Percentiles rank a stretch among this genome's conserved stretches.
phyloP scores from a whole-genome alignment of 2,888 invertebrate species.

The Xestia c-nigrum region DNA sequence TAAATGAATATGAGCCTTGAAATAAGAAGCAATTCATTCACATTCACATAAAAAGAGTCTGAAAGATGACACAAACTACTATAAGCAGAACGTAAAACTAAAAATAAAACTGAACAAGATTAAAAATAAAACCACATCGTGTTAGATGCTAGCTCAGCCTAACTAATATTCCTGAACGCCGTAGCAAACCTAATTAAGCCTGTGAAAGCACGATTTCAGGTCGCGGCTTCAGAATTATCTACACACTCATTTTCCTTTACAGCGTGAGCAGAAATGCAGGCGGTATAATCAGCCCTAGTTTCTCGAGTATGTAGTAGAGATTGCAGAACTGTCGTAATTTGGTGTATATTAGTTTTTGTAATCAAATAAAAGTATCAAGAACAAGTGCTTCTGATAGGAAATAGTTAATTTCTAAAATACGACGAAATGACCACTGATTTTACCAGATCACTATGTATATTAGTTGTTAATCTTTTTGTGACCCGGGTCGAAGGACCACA shows the following conservation, averaged over 20 bases:
- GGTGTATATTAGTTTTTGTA: slow-evolving; percentile 3
- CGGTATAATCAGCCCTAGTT: slow-evolving; percentile 25
- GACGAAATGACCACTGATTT: neutral
- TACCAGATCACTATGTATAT: neutral
- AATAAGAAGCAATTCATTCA: neutral
- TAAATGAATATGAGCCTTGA: neutral
- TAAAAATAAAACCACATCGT: slow-evolving; percentile 6
- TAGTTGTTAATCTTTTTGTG: neutral
- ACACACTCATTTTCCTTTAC: slow-evolving; percentile 43
- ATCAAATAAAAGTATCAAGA: neutral
- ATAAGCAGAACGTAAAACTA: neutral
- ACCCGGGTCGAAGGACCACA: neutral
- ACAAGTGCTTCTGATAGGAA: no score
- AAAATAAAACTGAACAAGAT: neutral
- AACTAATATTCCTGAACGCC: slow-evolving; percentile 39
- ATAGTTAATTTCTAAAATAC: neutral
- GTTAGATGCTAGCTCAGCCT: slow-evolving; percentile 18
- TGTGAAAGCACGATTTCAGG: slow-evolving; percentile 53
- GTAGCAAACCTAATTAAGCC: slow-evolving; percentile 58
- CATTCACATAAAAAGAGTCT: neutral
- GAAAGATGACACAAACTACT: neutral
- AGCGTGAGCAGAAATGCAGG: slow-evolving; percentile 23
- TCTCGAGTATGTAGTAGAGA: slow-evolving; percentile 10
- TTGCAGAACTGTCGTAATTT: neutral
- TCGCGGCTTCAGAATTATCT: slow-evolving; percentile 56